A percentile compares a stretch with the other conserved stretches of the same genome.
Evolutionary conservation across 2,888 invertebrate species (phyloP).

Genomic region (Cephus nigrinus): DNA sequence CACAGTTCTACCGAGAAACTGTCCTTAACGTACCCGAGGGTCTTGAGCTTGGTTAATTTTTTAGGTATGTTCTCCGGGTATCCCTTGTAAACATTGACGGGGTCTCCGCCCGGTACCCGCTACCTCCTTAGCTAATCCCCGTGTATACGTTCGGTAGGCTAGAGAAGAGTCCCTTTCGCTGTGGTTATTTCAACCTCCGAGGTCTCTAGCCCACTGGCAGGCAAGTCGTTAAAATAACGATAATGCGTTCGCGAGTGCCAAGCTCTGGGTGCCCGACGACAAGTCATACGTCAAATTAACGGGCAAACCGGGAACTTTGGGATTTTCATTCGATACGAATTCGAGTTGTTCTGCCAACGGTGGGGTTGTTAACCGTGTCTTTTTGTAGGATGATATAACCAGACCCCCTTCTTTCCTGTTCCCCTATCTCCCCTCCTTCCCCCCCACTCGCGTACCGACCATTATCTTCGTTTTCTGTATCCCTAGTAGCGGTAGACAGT

Average conservation of each 20-base stretch:
- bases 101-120: too few relatives aligned
- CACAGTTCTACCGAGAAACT: background rate
- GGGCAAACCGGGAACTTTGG: conserved; percentile 34
- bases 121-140: too few relatives aligned
- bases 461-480: background rate
- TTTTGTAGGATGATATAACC: background rate
- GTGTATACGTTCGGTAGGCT: too few relatives aligned
- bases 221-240: conserved; percentile 48
- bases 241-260: conserved; percentile 46
- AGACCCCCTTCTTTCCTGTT: background rate
- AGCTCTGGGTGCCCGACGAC: conserved; percentile 33
- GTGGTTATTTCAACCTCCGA: background rate
- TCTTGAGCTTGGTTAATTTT: background rate
- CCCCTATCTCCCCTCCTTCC: background rate
- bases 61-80: background rate
- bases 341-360: conserved; percentile 22
- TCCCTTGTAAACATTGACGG: background rate
- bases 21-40: background rate
- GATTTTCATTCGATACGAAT: conserved; percentile 24
- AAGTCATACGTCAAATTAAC: conserved; percentile 50
- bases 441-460: background rate
- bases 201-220: background rate
- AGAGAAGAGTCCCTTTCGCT: background rate
- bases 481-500: background rate
- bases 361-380: conserved; percentile 20